Base-by-base conservation (phyloP, 2,113 vertebrate genomes). In the Zosterops borbonicus region DNA sequence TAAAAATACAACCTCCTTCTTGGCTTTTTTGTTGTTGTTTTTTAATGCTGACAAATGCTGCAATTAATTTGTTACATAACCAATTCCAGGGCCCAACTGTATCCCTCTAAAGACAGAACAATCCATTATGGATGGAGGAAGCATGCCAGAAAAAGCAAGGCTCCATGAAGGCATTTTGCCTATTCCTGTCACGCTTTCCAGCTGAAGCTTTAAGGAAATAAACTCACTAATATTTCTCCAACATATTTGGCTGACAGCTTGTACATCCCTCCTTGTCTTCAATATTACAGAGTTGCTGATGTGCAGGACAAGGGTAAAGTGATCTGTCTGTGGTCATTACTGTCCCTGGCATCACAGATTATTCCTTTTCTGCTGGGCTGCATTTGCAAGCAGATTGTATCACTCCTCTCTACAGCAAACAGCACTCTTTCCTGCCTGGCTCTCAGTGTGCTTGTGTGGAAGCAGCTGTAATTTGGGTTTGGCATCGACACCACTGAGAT, bases 101-200 rank as follows among this genome's bases (percentile, higher is more conserved):
- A 63, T 87, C 82, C 76, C 88, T 83, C 56, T 64, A 77, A 93
- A 80, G 63, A 83, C 35, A 93, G 90, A 93, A 80, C 64, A 89
- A 83, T 86, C 90, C 71, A 83, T 93, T 83, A 92, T 41, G 90
- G 92, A 78, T n/a, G 28, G 60, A 83, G 71, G 80, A 96, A 90
- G 42, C 21, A 17, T 33, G 95, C 94, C 93, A 95, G 75, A 77
- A 96, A 97, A 95, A 97, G 94, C 95, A 96, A 85, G 44, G 55
- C 58, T 90, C 80, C 0, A 0, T 47, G 56, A 83, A 94, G 92
- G 92, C 94, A 71, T 77, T 96, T 90, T 95, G 93, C 93, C 79
- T 86, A 22, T 56, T 95, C 90, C 83, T 88, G 75, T 94, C 84
- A 86, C 3, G 59, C 80, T 95, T 91, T 95, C 82, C 6, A 0